Base-by-base conservation (phyloP, 2,113 vertebrate species). In the Meles meles region DNA sequence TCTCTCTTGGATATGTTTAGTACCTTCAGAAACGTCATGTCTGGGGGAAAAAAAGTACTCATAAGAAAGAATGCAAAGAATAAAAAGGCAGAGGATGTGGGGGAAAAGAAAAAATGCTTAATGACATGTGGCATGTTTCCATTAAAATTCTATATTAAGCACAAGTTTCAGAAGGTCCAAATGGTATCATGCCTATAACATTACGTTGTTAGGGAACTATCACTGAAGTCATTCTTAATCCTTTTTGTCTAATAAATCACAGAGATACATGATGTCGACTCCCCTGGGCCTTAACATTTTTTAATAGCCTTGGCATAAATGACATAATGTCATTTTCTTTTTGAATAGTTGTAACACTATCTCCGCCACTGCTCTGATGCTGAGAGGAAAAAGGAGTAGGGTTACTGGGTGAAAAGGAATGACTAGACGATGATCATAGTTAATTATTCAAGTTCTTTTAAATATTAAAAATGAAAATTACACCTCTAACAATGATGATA, bases 11-110 rank as follows among this genome's bases (percentile, higher is more conserved):
- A 79, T 37, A 44, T 14, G 12, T 59, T 74, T 71, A 82, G 74
- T 93, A 96, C 52, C 7, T 14, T 92, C 37, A 97, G 65, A 95
- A 92, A 95, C 89, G 61, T 15, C 49, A 86, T 37, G 71, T n/a
- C 57, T 93, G n/a, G 63, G 47, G 55, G 83, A 57, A 96, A 91
- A 57, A 96, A 88, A 42, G 18, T 80, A 92, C 76, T 80, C 42
- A 14, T 77, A 44, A 63, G 4, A 89, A 92, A 90, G 79, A 94
- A 61, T 47, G 14, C 2, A 89, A 92, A 90, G 79, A 93, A 61
- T 42, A 10, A 79, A 87, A 86, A 94, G 15, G 9, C 49, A 93
- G 34, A 20, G 37, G 7, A 29, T 81, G 23, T 63, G 27, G 21
- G 92, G 44, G 31, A 90, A 90, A 92, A 47, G 42, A 85, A 82